A percentile compares a stretch with the other conserved stretches of the same genome.
Conservation (phyloP, 2,113 vertebrate genomes). For the Drymodes brunneopygia region DNA sequence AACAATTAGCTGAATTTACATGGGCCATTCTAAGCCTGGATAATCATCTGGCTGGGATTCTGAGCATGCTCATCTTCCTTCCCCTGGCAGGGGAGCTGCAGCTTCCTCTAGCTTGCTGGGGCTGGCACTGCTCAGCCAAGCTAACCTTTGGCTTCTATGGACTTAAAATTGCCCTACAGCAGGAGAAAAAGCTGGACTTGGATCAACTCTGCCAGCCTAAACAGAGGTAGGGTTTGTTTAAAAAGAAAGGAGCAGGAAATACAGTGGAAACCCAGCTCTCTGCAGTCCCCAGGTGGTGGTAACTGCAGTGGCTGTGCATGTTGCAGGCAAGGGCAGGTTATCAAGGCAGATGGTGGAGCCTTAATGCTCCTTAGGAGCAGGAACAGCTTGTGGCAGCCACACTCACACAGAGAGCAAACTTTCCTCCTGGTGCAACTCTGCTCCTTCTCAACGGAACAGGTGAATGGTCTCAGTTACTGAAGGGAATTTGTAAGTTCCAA, state of each 20-base stretch:
- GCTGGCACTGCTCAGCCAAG: background rate
- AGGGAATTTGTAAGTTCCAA: background rate
- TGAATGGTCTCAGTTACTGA: background rate
- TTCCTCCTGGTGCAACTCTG: background rate
- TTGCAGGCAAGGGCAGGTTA: background rate
- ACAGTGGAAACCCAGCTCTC: background rate
- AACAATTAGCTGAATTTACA: conserved; percentile 27
- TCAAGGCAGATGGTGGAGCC: background rate
- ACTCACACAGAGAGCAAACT: background rate
- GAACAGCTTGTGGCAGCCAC: background rate
- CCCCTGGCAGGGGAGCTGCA: background rate
- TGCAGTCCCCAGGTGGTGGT: background rate
- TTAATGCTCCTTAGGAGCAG: background rate
- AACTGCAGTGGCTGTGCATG: background rate
- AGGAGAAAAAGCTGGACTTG: background rate
- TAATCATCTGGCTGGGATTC: background rate
- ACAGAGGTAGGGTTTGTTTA: background rate
- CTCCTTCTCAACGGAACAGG: background rate
- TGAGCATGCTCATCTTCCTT: background rate
- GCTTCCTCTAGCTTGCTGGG: background rate
- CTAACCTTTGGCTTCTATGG: background rate
- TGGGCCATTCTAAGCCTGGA: conserved; percentile 1
- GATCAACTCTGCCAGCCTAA: background rate
- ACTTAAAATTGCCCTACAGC: background rate
- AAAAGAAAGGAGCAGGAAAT: background rate